A percentile compares a stretch with the other conserved stretches of the same genome.
These are phyloP conservation scores for Falco rusticolus DNA, from an alignment of 2,797 vertebrate genomes.

Conservation along the genomic window DNA sequence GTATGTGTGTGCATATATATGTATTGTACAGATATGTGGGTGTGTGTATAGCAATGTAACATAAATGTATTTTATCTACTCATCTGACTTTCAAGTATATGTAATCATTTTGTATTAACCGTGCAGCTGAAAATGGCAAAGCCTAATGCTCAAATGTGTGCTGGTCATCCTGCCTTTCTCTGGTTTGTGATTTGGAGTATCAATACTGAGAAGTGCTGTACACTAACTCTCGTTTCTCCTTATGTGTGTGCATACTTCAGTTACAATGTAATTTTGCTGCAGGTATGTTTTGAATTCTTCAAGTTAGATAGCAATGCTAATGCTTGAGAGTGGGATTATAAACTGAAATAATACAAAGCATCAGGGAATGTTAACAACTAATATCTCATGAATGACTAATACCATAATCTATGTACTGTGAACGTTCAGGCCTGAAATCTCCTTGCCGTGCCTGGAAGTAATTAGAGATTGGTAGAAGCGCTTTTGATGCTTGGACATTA, in stretches of 20 bases:
- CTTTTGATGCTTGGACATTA: constrained; percentile 30
- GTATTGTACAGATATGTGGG: not conserved
- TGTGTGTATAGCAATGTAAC: not conserved
- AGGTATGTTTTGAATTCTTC: constrained; percentile 11
- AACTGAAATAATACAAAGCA: not conserved
- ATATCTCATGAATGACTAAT: not conserved
- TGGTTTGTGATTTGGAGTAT: not conserved
- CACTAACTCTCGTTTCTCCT: not conserved
- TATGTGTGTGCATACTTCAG: not conserved
- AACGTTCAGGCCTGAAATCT: not conserved
- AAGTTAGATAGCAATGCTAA: not conserved
- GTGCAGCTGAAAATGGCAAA: not conserved
- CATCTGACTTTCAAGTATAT: not conserved
- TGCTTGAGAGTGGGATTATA: not conserved
- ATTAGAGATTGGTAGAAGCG: not conserved
- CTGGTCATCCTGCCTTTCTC: not conserved
- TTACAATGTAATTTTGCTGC: not conserved
- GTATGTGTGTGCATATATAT: fast-evolving
- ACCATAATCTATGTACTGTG: not conserved
- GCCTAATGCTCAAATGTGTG: not conserved
- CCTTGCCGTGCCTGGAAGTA: not conserved
- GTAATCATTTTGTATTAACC: not conserved
- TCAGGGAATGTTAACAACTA: not conserved
- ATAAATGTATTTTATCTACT: not conserved
- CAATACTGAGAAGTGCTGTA: not conserved